Evolutionary conservation across 1,140 invertebrate species (phyloP), one percentile per base, ranked within the genome.

Genomic region (Trachymyrmex cornetzi): DNA sequence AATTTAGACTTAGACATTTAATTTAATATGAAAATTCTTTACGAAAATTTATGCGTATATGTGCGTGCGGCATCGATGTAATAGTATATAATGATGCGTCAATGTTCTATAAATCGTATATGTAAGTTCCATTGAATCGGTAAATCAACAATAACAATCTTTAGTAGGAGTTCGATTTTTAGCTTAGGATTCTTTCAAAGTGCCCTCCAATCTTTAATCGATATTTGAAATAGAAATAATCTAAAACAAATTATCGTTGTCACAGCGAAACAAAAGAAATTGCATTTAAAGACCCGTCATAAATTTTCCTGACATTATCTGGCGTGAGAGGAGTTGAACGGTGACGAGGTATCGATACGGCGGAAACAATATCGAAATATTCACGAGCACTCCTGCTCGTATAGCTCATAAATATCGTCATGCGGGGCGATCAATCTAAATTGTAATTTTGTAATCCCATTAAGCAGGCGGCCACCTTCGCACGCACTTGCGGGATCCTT

Each of bases 381-480:
- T 69, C 64, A 44, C 30, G 63, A 64, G 63, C 63, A 12, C 38
- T 27, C n/a, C 67, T 24, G n/a, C 53, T 19, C 50, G 64, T 53
- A 44, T 3, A 48, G 57, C 34, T 48, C 48, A 86, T 85, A 89
- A 86, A 89, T 89, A 89, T 89, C 74, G 82, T 50, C 22, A 14
- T 12, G 44, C 22, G 19, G 69, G 50, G 90, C 91, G 87, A 93
- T 94, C 92, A 90, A 94, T 94, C 90, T 93, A 92, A 93, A 93
- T 93, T 90, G 91, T 89, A 93, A 93, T 90, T 93, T 92, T 74
- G 91, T 92, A 94, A 94, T 95, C 91, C 91, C 86, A 92, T 91
- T 92, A 92, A 91, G 87, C 71, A 82, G 86, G 71, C 91, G 71
- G 82, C 77, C 79, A 88, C 75, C 89, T 93, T 94, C 87, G 88